phyloP scores from a whole-genome alignment of 1,140 invertebrate genomes.

The Frieseomelitta varia region DNA sequence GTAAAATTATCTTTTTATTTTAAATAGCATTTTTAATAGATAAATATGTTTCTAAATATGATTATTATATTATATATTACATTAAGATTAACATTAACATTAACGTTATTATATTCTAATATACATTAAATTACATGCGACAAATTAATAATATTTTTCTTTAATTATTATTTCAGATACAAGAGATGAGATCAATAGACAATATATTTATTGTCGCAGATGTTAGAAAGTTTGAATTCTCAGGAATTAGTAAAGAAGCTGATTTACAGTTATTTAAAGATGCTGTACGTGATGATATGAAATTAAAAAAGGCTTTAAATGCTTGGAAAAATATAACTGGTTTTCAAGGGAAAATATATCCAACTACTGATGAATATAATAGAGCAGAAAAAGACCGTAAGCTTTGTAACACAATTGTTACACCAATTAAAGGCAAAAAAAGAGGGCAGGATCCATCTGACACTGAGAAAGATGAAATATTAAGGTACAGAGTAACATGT shows the following conservation, averaged over 20 bases:
- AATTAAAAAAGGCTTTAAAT: constrained; percentile 80
- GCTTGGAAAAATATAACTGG: constrained; percentile 80
- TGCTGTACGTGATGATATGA: constrained; percentile 71
- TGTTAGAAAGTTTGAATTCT: constrained; percentile 73
- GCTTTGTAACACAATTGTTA: not conserved
- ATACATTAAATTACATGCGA: too few species aligned
- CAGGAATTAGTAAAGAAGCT: constrained; percentile 56
- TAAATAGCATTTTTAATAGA: not conserved
- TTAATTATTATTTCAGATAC: constrained; percentile 72
- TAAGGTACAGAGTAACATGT: constrained; percentile 84
- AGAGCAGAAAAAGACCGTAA: constrained; percentile 21
- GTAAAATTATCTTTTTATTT: constrained; percentile 69
- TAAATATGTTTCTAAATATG: not conserved
- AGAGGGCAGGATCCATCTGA: constrained; percentile 62
- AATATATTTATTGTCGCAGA: constrained; percentile 76
- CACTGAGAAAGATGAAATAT: constrained; percentile 64
- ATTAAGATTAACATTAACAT: too few species aligned
- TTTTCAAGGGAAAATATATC: constrained; percentile 76
- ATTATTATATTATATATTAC: too few species aligned
- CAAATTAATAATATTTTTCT: not conserved
- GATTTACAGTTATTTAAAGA: constrained; percentile 76
- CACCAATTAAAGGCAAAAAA: constrained; percentile 53
- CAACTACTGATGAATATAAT: constrained; percentile 67
- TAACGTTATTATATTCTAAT: too few species aligned
- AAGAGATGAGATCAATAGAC: constrained; percentile 81